Base-by-base conservation (phyloP, 2,113 vertebrate species). In the Mesocricetus auratus region DNA sequence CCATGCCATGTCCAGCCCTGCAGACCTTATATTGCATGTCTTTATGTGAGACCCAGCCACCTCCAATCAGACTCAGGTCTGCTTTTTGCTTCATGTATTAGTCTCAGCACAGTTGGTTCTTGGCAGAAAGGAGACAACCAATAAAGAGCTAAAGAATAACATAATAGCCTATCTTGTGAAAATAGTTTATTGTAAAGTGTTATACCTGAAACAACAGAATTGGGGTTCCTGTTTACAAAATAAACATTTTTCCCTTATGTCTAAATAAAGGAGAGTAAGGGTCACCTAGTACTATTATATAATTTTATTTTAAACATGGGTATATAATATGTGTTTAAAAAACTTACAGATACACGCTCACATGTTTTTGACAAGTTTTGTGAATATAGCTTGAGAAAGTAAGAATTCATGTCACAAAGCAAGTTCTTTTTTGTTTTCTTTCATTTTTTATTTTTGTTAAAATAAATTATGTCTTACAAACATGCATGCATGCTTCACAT, bases 311-410 rank as follows among this genome's bases (percentile, higher is more conserved):
- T 78, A 74, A 85, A 75, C 16, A 71, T 53, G 73, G 36, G 53
- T 86, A 15, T 39, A 42, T 71, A 73, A 89, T 86, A 86, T 42
- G 31, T 86, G 33, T 91, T 42, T 91, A 75, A 21, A 8, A 81
- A 58, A 93, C 16, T 53, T 36, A 75, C 64, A 90, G 16, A 64
- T 17, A 78, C n/a, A 66, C 39, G 73, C 60, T 60, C 8, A n/a
- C 15, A 58, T 39, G 19, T 19, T 93, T 92, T 89, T 64, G 60
- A 73, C 68, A 82, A 36, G 29, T 79, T 47, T 87, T 42, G 58
- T 79, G 83, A 90, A 17, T 60, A 91, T 89, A 79, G 89, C 53
- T 89, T 71, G 33, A 90, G 42, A 89, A 96, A 91, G 36, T 45
- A 74, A 36, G 69, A 96, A 91, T 87, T 86, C 68, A 45, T 45